These are phyloP conservation scores for Drosophila lutescens DNA, from an alignment of 2,888 invertebrate genomes.

Conservation along the genomic window DNA sequence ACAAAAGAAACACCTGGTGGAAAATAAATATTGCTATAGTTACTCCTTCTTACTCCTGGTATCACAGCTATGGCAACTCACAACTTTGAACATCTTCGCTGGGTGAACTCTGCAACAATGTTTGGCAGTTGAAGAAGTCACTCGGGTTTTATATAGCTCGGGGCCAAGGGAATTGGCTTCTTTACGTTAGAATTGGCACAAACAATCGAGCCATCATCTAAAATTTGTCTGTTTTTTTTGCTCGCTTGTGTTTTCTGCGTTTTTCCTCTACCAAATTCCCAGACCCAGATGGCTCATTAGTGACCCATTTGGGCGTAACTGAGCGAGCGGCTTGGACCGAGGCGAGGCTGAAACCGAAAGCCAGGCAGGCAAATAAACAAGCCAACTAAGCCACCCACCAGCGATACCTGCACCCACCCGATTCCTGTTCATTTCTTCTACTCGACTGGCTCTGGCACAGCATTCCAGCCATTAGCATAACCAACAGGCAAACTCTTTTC, in stretches of 20 bases:
- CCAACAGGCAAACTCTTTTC: conserved; percentile 3
- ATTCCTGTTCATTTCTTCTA: conserved; percentile 28
- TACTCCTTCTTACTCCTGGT: neutral
- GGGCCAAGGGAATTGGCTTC: conserved; percentile 49
- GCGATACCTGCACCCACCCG: conserved; percentile 16
- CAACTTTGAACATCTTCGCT: conserved; percentile 77
- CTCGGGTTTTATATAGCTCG: conserved; percentile 64
- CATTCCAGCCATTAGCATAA: conserved; percentile 56
- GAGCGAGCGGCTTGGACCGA: conserved; percentile 46
- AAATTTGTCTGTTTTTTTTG: conserved; percentile 17
- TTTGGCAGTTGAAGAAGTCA: conserved; percentile 48
- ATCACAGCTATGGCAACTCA: conserved; percentile 50
- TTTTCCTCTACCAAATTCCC: conserved; percentile 52
- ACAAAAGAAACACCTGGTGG: conserved; percentile 48
- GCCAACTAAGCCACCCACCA: conserved; percentile 15
- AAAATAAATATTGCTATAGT: neutral
- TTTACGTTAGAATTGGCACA: conserved; percentile 79
- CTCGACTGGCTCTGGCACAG: conserved; percentile 15
- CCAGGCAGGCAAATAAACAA: conserved; percentile 10
- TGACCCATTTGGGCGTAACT: conserved; percentile 78
- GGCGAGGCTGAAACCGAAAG: conserved; percentile 40
- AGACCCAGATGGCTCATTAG: conserved; percentile 69
- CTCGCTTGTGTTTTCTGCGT: conserved; percentile 20
- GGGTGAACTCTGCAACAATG: conserved; percentile 56
- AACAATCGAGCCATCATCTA: conserved; percentile 77